Percentiles rank a stretch among this genome's conserved stretches.
These are phyloP conservation scores for Spheniscus humboldti DNA, from an alignment of 2,797 vertebrate species.

Conservation along the genomic window DNA sequence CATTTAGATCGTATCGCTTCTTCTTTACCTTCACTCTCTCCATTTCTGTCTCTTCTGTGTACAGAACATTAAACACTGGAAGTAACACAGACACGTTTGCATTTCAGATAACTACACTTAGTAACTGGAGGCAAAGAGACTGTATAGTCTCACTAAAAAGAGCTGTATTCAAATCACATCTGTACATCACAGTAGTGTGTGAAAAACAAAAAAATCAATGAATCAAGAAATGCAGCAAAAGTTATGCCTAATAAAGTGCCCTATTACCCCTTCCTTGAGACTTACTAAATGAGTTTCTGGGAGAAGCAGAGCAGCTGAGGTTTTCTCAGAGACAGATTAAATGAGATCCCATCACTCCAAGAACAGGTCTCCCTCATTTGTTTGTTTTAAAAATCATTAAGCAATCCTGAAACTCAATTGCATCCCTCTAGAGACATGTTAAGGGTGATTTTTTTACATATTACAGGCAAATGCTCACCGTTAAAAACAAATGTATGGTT, in stretches of 20 bases:
- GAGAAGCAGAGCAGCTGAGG: not conserved
- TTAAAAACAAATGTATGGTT: not conserved
- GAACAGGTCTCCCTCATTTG: not conserved
- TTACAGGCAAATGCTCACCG: not conserved
- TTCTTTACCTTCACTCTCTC: not conserved
- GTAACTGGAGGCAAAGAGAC: not conserved
- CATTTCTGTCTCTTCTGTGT: not conserved
- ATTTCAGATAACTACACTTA: not conserved
- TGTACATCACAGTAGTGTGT: not conserved
- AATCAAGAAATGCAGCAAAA: not conserved
- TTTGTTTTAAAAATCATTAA: not conserved
- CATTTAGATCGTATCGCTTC: fast-evolving
- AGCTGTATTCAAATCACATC: not conserved
- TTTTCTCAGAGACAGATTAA: not conserved
- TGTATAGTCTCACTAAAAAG: not conserved
- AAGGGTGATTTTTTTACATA: not conserved
- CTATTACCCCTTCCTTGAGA: not conserved
- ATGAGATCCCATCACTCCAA: not conserved
- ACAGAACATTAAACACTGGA: not conserved
- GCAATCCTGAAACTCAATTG: not conserved
- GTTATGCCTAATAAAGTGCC: not conserved
- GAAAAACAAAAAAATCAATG: not conserved
- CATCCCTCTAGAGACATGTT: not conserved
- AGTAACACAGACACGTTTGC: not conserved
- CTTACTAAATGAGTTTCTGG: not conserved